These are phyloP conservation scores for Pseudococcus viburni DNA, from an alignment of 2,888 invertebrate species.

Conservation along the genomic window DNA sequence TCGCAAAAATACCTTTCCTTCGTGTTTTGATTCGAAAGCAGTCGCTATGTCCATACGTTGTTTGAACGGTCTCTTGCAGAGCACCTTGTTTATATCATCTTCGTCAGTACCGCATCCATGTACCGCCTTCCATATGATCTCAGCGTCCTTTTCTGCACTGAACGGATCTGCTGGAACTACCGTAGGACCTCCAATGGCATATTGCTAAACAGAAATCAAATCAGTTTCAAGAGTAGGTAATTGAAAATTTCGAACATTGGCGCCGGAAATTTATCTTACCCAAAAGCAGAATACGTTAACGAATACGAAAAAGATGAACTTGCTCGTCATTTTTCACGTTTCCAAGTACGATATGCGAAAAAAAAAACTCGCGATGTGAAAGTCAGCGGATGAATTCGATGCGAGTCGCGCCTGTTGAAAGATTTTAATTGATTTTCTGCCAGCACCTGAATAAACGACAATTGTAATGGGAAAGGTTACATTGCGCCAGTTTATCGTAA, in stretches of 20 bases:
- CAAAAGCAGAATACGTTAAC: neutral
- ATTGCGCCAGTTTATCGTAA: neutral
- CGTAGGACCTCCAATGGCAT: neutral
- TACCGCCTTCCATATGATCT: neutral
- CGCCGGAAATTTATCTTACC: neutral
- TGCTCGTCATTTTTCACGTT: neutral
- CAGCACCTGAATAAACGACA: neutral
- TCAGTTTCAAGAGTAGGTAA: neutral
- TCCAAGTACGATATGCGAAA: neutral
- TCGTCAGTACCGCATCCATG: neutral
- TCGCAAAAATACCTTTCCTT: neutral
- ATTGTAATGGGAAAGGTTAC: conserved; percentile 29
- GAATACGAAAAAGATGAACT: neutral
- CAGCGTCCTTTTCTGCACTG: neutral
- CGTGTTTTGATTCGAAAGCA: neutral
- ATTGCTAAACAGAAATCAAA: neutral
- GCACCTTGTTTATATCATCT: neutral
- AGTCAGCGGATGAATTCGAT: neutral
- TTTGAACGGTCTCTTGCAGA: neutral
- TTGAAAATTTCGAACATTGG: too few relatives aligned
- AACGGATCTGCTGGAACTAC: conserved; percentile 3
- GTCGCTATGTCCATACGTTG: neutral
- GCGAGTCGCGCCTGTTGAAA: neutral
- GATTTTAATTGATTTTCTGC: conserved; percentile 2
- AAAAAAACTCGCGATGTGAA: neutral